Base-by-base conservation (phyloP, 1,140 invertebrate species). In the Drosophila nebulosa region DNA sequence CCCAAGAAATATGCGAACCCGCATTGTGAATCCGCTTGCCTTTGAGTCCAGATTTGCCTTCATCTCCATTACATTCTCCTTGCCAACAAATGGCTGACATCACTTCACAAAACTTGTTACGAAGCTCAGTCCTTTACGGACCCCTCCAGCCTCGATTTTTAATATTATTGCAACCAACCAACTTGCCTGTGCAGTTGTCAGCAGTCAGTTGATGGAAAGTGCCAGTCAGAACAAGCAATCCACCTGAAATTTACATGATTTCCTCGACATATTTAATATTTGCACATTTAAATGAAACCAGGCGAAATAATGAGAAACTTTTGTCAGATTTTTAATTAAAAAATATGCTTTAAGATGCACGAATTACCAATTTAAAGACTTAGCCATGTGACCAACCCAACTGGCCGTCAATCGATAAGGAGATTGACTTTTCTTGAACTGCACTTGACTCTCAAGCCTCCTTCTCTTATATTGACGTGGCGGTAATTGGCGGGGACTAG, bases 1-100 rank as follows among this genome's bases (percentile, higher is more conserved):
- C 65, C 59, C 42, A 60, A 74, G 74, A 65, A 62, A 74, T 76
- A 73, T 74, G 51, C 57, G 58, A 24, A 24, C 36, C 57, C 57
- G 57, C 36, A 59, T 59, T 59, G 22, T 16, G 35, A 6, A 39
- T 56, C 27, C 14, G 24, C n/a, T 16, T 9, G 35, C 57, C 57
- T 59, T 59, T 59, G 57, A 59, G 36, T 46, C 36, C 57, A 46
- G 22, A 22, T 14, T 18, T 22, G 5, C 10, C 57, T n/a, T n/a
- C 57, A 7, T n/a, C 30, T 14, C 57, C 51, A 27, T 42, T 52
- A 26, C 52, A 30, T 71, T 24, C 55, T 50, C 21, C 27, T 30
- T 27, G 42, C 4, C 39, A 30, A 39, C 59, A 2, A 68, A 56
- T 65, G 56, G 60, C 64, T 74, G 74, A 77, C 74, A 77, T 65